Percentiles rank a stretch among this genome's conserved stretches.
Conservation (phyloP, 2,888 invertebrate species). For the Xestia ashworthii region DNA sequence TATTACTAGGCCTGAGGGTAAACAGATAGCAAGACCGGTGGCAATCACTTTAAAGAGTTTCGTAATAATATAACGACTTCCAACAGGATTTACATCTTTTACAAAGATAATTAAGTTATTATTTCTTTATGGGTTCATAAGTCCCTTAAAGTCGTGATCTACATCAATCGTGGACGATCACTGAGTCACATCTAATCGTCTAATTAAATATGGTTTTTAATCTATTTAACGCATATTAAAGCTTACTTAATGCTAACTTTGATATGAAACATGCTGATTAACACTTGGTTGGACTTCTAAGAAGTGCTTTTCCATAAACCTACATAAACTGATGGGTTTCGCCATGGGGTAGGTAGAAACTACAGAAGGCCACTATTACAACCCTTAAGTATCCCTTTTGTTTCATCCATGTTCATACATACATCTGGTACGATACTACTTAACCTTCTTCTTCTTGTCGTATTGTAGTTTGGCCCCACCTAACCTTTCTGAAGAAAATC, state of each 20-base stretch:
- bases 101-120: not conserved
- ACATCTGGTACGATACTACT: not conserved
- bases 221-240: slow-evolving; percentile 19
- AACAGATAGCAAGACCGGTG: not conserved
- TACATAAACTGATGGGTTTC: not conserved
- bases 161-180: not conserved
- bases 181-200: not conserved
- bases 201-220: slow-evolving; percentile 9
- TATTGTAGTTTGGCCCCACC: not conserved
- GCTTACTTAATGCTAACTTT: slow-evolving; percentile 9
- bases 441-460: too few relatives aligned
- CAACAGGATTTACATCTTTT: not conserved
- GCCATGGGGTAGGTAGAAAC: not conserved
- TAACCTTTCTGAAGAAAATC: not conserved
- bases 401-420: not conserved
- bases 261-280: slow-evolving; percentile 15
- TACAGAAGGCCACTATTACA: not conserved
- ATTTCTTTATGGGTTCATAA: not conserved
- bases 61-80: not conserved
- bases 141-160: not conserved
- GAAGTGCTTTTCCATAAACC: slow-evolving; percentile 16
- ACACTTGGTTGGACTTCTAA: slow-evolving; percentile 10
- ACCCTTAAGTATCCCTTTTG: not conserved
- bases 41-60: not conserved
- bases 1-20: not conserved